Conservation (phyloP, 2,113 vertebrate genomes). For the Ophiodon elongatus region DNA sequence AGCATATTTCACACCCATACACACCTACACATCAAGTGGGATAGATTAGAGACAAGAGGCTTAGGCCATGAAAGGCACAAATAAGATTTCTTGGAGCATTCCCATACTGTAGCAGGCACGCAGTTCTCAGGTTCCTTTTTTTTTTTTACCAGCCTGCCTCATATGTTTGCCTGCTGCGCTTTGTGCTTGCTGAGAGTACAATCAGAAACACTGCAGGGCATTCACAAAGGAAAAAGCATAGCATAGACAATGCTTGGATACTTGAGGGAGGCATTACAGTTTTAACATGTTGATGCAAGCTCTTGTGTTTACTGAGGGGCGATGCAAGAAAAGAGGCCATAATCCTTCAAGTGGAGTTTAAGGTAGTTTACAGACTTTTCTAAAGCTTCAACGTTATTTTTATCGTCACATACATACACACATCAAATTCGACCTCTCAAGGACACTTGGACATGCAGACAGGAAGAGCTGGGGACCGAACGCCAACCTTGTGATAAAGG, state of each 20-base stretch:
- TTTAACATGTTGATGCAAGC: constrained; percentile 31
- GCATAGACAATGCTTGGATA: constrained; percentile 17
- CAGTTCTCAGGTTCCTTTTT: constrained; percentile 40
- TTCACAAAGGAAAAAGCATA: constrained; percentile 13
- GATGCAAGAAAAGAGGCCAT: not conserved
- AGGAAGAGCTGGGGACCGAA: no score
- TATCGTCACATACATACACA: no score
- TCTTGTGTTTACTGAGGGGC: not conserved
- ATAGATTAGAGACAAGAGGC: constrained; percentile 76
- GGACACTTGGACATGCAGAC: no score
- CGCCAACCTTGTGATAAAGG: no score
- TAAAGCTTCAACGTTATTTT: not conserved
- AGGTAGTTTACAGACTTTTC: not conserved
- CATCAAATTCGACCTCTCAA: no score
- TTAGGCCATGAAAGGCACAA: constrained; percentile 73
- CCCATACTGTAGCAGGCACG: constrained; percentile 40
- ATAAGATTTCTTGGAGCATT: constrained; percentile 70
- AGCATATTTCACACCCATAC: constrained; percentile 74
- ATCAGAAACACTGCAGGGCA: constrained; percentile 23
- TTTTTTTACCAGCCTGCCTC: constrained; percentile 53
- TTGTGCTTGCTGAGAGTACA: constrained; percentile 45
- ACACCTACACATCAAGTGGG: constrained; percentile 77
- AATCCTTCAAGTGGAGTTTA: not conserved
- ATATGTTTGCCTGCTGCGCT: constrained; percentile 46
- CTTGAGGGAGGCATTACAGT: constrained; percentile 12